Percentiles rank a stretch among this genome's conserved stretches.
Evolutionary conservation across 1,140 invertebrate genomes (phyloP).

Genomic region (Cecropterus lyciades): DNA sequence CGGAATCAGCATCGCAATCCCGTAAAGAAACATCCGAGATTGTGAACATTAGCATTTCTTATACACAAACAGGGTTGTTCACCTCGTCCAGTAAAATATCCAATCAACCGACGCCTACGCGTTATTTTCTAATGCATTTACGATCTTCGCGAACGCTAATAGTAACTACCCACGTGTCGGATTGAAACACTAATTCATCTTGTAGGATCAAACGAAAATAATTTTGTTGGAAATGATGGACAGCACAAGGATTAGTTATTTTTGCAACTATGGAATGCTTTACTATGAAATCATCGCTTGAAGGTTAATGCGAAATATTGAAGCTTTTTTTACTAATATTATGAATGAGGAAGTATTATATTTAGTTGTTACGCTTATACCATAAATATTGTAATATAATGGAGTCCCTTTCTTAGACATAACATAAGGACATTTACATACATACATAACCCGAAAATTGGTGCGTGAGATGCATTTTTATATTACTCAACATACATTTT

Average conservation of each 20-base stretch:
- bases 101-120: slow-evolving; percentile 67
- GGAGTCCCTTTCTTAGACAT: too few species aligned
- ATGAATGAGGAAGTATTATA: too few species aligned
- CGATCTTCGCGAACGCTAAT: slow-evolving; percentile 56
- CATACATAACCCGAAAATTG: too few species aligned
- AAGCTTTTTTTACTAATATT: too few species aligned
- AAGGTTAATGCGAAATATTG: too few species aligned
- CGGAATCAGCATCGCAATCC: slow-evolving; percentile 29
- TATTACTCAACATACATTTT: too few species aligned
- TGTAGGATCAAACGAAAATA: slow-evolving; percentile 20
- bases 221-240: slow-evolving; percentile 16
- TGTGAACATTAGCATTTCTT: slow-evolving; percentile 53
- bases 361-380: too few species aligned
- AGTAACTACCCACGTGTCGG: slow-evolving; percentile 57
- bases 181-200: slow-evolving; percentile 40
- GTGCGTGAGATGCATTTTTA: too few species aligned
- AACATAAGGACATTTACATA: too few species aligned
- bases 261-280: background rate
- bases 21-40: slow-evolving; percentile 39
- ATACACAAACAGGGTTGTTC: slow-evolving; percentile 57
- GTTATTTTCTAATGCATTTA: slow-evolving; percentile 70
- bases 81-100: slow-evolving; percentile 72
- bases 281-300: too few species aligned
- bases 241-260: slow-evolving; percentile 22
- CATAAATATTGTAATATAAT: too few species aligned